Conservation (phyloP, 2,888 invertebrate species). For the Siphlonurus alternatus region DNA sequence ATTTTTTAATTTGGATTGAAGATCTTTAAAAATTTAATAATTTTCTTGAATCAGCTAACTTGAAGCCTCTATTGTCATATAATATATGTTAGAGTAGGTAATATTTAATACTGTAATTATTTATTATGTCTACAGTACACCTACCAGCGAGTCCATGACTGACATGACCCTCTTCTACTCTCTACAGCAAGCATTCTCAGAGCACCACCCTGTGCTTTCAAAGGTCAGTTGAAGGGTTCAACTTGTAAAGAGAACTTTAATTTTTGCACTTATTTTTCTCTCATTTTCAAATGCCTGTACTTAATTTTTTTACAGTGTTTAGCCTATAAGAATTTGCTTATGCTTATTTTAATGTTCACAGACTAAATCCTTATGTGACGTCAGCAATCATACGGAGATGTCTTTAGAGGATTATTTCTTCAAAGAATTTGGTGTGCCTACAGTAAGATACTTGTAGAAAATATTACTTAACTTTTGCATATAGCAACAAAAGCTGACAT, state of each 20-base stretch:
- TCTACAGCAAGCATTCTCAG: background rate
- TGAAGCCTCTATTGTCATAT: no score
- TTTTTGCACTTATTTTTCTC: background rate
- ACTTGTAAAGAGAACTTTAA: background rate
- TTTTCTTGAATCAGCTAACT: no score
- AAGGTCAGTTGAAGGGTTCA: background rate
- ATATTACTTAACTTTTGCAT: background rate
- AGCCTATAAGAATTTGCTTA: no score
- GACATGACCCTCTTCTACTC: background rate
- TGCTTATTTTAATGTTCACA: no score
- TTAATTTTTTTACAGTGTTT: constrained; percentile 1
- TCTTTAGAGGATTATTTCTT: constrained; percentile 28
- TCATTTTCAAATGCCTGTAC: background rate
- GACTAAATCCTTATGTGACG: constrained; percentile 16
- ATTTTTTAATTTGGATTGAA: no score
- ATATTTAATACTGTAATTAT: no score
- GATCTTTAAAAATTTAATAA: no score
- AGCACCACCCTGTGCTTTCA: background rate
- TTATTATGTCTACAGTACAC: background rate
- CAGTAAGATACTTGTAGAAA: constrained; percentile 23
- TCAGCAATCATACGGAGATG: constrained; percentile 15
- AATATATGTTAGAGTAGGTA: no score
- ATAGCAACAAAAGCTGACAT: no score
- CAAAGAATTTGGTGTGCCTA: constrained; percentile 43
- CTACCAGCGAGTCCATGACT: background rate